These are phyloP conservation scores for Erynnis tages DNA, from an alignment of 2,888 invertebrate genomes.

Conservation along the genomic window DNA sequence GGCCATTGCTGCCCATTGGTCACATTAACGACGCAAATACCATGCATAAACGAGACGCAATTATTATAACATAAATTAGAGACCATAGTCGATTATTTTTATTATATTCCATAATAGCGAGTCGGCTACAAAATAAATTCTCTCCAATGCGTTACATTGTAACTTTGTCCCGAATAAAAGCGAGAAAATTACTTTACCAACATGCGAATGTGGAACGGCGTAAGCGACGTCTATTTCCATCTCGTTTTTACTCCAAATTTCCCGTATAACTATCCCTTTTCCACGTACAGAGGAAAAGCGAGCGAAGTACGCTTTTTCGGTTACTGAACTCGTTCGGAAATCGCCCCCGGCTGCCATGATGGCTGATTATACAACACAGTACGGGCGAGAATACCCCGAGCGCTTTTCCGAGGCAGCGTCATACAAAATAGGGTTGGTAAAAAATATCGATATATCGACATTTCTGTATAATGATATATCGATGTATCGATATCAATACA, in stretches of 20 bases:
- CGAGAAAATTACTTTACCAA: slow-evolving; percentile 74
- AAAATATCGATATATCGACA: too few relatives aligned
- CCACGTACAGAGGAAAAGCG: slow-evolving; percentile 46
- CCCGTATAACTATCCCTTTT: slow-evolving; percentile 44
- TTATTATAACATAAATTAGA: slow-evolving; percentile 29
- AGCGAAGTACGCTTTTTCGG: slow-evolving; percentile 70
- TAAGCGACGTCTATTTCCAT: slow-evolving; percentile 53
- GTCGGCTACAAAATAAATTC: slow-evolving; percentile 38
- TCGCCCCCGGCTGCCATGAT: slow-evolving; percentile 77
- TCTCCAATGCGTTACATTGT: slow-evolving; percentile 51
- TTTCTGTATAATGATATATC: too few relatives aligned
- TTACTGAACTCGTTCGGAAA: slow-evolving; percentile 56
- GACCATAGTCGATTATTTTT: slow-evolving; percentile 38
- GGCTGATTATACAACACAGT: slow-evolving; percentile 80
- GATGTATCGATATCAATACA: too few relatives aligned
- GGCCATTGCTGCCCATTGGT: slow-evolving; percentile 11
- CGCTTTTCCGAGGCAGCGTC: slow-evolving; percentile 48
- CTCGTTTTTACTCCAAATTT: slow-evolving; percentile 42
- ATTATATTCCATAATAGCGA: slow-evolving; percentile 36
- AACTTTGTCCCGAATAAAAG: slow-evolving; percentile 67
- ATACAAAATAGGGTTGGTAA: too few relatives aligned
- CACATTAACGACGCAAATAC: slow-evolving; percentile 13
- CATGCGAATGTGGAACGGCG: slow-evolving; percentile 46
- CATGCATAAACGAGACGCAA: slow-evolving; percentile 20
- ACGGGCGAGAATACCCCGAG: slow-evolving; percentile 62